These are phyloP conservation scores for Toxonevra muliebris DNA, from an alignment of 2,888 invertebrate genomes.

Conservation along the genomic window DNA sequence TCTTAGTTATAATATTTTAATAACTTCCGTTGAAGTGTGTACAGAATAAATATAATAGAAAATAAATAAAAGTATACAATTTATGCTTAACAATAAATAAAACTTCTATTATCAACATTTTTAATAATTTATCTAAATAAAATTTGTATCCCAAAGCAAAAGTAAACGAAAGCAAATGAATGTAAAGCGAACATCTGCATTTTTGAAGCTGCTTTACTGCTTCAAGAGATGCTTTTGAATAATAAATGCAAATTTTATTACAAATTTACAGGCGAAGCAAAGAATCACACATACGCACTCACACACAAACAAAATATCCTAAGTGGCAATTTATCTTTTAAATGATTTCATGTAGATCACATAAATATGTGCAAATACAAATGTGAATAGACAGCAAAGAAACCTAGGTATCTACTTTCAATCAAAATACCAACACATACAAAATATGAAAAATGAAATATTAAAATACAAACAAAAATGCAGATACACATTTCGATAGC, in stretches of 20 bases:
- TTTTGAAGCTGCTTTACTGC: background rate
- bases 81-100: no score
- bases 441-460: constrained; percentile 28
- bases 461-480: constrained; percentile 23
- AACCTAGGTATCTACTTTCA: background rate
- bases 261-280: background rate
- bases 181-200: constrained; percentile 17
- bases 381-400: constrained; percentile 5
- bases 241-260: constrained; percentile 27
- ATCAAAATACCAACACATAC: constrained; percentile 12
- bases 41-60: no score
- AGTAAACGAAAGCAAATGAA: no score
- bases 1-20: no score
- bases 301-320: background rate
- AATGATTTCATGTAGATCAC: constrained; percentile 28
- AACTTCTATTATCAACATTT: no score
- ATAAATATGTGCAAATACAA: constrained; percentile 17
- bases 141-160: no score
- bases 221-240: constrained; percentile 13
- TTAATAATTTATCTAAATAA: no score
- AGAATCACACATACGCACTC: background rate
- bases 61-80: no score
- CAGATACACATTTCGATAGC: constrained; percentile 4
- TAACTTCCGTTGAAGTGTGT: no score
- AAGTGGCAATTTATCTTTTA: constrained; percentile 31